Evolutionary conservation across 1,140 invertebrate species (phyloP).

Genomic region (Adelges cooleyi): DNA sequence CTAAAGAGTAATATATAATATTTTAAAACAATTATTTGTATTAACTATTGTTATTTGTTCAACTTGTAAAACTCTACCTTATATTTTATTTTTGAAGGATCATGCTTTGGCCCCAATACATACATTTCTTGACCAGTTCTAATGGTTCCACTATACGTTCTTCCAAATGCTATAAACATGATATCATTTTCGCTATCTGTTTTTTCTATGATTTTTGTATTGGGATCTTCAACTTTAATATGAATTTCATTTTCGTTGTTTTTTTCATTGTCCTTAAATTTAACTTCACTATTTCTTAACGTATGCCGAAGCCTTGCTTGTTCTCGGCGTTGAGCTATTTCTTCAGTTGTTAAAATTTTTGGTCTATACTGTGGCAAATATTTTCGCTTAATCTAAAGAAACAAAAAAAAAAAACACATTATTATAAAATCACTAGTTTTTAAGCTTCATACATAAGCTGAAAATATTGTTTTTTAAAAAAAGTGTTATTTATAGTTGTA

Average conservation of each 20-base stretch:
- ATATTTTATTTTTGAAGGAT: slow-evolving; percentile 51
- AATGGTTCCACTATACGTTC: slow-evolving; percentile 83
- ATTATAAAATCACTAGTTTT: too few relatives aligned
- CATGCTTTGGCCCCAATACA: slow-evolving; percentile 82
- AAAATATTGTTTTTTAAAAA: background rate
- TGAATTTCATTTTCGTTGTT: background rate
- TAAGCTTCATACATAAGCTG: background rate
- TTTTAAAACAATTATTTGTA: too few relatives aligned
- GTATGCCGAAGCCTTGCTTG: slow-evolving; percentile 28
- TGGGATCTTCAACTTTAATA: background rate
- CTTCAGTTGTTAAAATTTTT: slow-evolving; percentile 59
- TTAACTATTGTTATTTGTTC: too few relatives aligned
- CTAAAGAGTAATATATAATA: too few relatives aligned
- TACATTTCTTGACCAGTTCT: slow-evolving; percentile 61
- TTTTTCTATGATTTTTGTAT: background rate
- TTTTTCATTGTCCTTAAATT: background rate
- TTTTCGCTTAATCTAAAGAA: slow-evolving; percentile 43
- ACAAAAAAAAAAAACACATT: background rate
- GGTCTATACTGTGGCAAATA: slow-evolving; percentile 58
- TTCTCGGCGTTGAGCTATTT: slow-evolving; percentile 59
- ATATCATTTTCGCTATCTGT: slow-evolving; percentile 42
- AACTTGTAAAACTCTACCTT: too few relatives aligned
- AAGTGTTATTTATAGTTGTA: too few relatives aligned
- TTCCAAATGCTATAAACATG: slow-evolving; percentile 82
- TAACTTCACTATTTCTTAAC: background rate